Conservation (phyloP, 2,888 invertebrate genomes). For the Trichacis sp. region DNA sequence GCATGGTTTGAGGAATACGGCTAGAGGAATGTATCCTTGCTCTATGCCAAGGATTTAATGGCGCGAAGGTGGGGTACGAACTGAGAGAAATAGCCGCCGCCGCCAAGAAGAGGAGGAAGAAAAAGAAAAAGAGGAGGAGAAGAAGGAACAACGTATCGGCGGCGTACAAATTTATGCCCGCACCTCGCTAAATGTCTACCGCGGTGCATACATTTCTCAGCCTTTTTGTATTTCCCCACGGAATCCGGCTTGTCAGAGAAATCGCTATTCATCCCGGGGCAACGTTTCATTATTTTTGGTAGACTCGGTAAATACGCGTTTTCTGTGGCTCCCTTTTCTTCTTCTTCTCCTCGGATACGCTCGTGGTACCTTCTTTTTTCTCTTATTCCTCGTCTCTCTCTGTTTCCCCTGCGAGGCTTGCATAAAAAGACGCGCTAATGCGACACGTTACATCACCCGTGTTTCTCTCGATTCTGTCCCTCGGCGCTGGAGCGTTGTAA, state of each 20-base stretch:
- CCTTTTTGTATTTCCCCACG: constrained; percentile 10
- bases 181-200: constrained; percentile 55
- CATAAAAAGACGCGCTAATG: constrained; percentile 4
- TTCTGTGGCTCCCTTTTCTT: no score
- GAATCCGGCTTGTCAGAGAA: not conserved
- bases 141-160: constrained; percentile 48
- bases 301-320: no score
- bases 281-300: no score
- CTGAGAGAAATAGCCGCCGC: constrained; percentile 17
- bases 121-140: constrained; percentile 33
- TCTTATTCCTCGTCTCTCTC: no score
- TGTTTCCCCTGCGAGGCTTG: no score
- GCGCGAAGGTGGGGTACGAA: not conserved
- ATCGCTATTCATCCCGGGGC: no score
- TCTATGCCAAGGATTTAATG: not conserved
- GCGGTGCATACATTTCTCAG: constrained; percentile 49
- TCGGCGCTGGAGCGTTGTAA: constrained; percentile 20
- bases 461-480: constrained; percentile 32
- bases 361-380: no score
- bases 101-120: constrained; percentile 29
- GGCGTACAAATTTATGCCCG: constrained; percentile 58
- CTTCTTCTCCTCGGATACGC: no score
- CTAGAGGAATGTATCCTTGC: constrained; percentile 9
- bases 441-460: constrained; percentile 24
- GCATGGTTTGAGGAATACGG: constrained; percentile 36